A percentile compares a stretch with the other conserved stretches of the same genome.
Evolutionary conservation across 2,888 invertebrate genomes (phyloP).

Genomic region (Coenonympha glycerion): DNA sequence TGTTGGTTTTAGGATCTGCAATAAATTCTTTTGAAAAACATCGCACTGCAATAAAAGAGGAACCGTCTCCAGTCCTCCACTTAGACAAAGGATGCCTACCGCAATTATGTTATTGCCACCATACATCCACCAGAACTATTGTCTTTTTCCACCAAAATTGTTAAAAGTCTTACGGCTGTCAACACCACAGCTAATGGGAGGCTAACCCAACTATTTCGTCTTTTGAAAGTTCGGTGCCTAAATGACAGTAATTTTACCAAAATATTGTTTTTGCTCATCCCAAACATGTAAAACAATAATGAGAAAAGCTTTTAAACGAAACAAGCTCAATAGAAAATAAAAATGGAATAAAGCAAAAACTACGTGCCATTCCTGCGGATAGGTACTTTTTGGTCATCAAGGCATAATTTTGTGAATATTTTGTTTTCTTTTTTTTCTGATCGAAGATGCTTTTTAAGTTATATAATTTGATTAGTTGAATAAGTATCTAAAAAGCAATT

Average conservation of each 20-base stretch:
- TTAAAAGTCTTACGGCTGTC: constrained; percentile 52
- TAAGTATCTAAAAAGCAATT: no score
- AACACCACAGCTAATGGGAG: constrained; percentile 46
- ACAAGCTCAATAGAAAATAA: not conserved
- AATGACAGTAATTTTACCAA: not conserved
- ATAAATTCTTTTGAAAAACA: constrained; percentile 49
- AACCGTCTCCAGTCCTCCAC: constrained; percentile 38
- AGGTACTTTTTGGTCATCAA: no score
- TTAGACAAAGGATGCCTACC: constrained; percentile 55
- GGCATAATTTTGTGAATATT: no score
- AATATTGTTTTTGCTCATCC: not conserved
- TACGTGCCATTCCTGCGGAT: no score
- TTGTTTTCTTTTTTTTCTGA: no score
- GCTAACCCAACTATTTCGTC: constrained; percentile 11
- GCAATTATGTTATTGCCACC: constrained; percentile 59
- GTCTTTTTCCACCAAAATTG: constrained; percentile 39
- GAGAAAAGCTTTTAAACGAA: not conserved
- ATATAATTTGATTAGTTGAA: no score
- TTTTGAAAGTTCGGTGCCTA: not conserved
- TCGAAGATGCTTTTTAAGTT: no score
- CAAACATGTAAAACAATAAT: constrained; percentile 3
- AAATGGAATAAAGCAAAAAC: not conserved
- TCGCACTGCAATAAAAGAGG: constrained; percentile 49
- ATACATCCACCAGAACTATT: constrained; percentile 57
- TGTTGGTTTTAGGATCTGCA: constrained; percentile 30